Evolutionary conservation across 2,888 invertebrate species (phyloP).

Genomic region (Scrobipalpa costella): DNA sequence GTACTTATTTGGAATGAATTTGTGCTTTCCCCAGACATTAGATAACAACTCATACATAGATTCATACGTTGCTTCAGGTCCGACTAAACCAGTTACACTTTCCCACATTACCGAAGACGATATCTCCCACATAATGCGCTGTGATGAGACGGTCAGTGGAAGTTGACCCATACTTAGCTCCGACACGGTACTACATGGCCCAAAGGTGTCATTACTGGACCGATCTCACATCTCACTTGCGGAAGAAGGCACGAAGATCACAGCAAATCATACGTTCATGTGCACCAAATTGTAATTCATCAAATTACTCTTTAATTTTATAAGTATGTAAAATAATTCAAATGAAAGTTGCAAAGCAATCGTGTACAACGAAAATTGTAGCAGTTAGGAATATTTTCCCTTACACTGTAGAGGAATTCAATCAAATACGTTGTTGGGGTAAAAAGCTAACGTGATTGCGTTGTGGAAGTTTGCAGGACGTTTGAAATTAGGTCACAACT

Average conservation of each 20-base stretch:
- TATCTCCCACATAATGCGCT: slow-evolving; percentile 12
- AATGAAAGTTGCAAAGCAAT: slow-evolving; percentile 1
- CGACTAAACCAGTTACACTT: slow-evolving; percentile 1
- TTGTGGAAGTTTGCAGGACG: slow-evolving; percentile 21
- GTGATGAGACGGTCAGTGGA: neutral
- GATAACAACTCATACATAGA: neutral
- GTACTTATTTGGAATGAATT: neutral
- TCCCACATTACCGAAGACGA: slow-evolving; percentile 2
- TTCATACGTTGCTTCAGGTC: slow-evolving; percentile 9
- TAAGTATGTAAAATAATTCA: neutral
- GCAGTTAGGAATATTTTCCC: neutral
- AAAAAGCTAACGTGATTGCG: slow-evolving; percentile 7
- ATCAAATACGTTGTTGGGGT: slow-evolving; percentile 5
- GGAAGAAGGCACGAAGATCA: neutral
- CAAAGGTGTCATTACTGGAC: slow-evolving; percentile 17
- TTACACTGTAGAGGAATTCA: slow-evolving; percentile 1
- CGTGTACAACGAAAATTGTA: neutral
- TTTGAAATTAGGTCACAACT: slow-evolving; percentile 21
- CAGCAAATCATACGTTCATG: slow-evolving; percentile 19
- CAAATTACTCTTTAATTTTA: slow-evolving; percentile 8
- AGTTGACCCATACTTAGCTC: slow-evolving; percentile 10
- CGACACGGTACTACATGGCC: too few relatives aligned
- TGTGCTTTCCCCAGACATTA: neutral
- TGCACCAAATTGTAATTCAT: slow-evolving; percentile 13
- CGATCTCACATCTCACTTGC: neutral